A percentile compares a stretch with the other conserved stretches of the same genome.
Conservation (phyloP, 2,888 invertebrate genomes). For the Hylaea fasciaria region DNA sequence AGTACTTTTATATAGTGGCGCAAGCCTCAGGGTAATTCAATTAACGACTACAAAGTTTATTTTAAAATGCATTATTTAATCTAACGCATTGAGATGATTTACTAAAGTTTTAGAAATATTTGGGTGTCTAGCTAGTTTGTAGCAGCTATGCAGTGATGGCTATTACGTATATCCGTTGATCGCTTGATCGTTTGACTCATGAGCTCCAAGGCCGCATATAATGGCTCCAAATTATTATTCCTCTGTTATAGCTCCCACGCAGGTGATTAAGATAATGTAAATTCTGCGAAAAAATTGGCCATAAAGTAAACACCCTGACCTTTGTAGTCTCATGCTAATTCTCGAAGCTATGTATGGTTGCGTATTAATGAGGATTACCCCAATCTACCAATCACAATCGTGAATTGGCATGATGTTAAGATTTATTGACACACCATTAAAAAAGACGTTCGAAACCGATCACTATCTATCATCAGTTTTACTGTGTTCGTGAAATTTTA, state of each 20-base stretch:
- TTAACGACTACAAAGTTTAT: conserved; percentile 9
- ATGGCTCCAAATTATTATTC: conserved; percentile 52
- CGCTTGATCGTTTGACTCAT: conserved; percentile 41
- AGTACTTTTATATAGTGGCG: background rate
- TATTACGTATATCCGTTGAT: conserved; percentile 39
- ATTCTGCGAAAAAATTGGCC: conserved; percentile 43
- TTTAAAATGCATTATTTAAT: conserved; percentile 14
- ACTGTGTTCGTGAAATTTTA: too few relatives aligned
- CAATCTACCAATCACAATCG: conserved; percentile 17
- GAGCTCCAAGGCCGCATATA: conserved; percentile 49
- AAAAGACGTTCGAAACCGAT: too few relatives aligned
- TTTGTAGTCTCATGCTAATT: conserved; percentile 44
- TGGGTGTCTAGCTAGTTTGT: conserved; percentile 45
- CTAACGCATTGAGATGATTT: conserved; percentile 26
- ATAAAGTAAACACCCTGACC: conserved; percentile 46
- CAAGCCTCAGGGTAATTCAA: background rate
- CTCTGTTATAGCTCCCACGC: conserved; percentile 52
- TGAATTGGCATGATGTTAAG: conserved; percentile 13
- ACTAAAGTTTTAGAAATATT: conserved; percentile 16
- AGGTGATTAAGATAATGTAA: conserved; percentile 49
- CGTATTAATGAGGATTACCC: conserved; percentile 19
- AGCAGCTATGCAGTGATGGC: conserved; percentile 47
- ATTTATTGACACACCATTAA: background rate
- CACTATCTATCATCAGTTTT: too few relatives aligned
- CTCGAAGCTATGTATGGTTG: conserved; percentile 21